These are phyloP conservation scores for Gracilinanus agilis DNA, from an alignment of 2,113 vertebrate genomes.

Conservation along the genomic window DNA sequence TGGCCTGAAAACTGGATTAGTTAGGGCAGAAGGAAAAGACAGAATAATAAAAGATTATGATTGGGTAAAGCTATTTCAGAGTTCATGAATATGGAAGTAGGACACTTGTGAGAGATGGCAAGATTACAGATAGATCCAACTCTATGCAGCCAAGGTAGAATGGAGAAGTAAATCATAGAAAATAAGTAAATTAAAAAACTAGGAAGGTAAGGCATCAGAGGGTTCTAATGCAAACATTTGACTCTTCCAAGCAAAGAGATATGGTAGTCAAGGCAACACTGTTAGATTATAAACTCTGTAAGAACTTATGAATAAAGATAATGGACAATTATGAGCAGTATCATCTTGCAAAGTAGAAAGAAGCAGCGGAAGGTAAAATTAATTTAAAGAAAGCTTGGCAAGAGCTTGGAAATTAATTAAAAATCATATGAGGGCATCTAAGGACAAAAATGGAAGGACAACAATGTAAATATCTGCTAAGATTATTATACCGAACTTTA, in stretches of 20 bases:
- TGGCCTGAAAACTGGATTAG: background rate
- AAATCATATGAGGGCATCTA: background rate
- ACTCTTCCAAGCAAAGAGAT: background rate
- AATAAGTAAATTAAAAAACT: background rate
- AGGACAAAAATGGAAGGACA: background rate
- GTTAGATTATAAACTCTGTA: background rate
- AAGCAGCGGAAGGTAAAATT: background rate
- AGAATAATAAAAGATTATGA: background rate
- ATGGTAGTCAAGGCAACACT: background rate
- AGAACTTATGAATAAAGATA: background rate
- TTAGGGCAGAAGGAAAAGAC: background rate
- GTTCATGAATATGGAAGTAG: background rate
- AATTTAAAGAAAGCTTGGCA: background rate
- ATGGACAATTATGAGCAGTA: background rate
- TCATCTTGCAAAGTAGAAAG: background rate
- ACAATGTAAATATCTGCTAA: background rate
- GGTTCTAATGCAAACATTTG: background rate
- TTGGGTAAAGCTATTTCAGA: background rate
- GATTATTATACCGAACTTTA: background rate
- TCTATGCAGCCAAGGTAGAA: background rate
- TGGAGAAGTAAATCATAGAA: background rate
- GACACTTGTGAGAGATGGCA: background rate
- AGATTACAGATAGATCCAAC: background rate
- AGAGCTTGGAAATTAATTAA: background rate
- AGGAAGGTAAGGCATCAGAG: background rate